Evolutionary conservation across 2,888 invertebrate genomes (phyloP), one percentile per base, ranked within the genome.

Genomic region (Stenolophus ochropezus): DNA sequence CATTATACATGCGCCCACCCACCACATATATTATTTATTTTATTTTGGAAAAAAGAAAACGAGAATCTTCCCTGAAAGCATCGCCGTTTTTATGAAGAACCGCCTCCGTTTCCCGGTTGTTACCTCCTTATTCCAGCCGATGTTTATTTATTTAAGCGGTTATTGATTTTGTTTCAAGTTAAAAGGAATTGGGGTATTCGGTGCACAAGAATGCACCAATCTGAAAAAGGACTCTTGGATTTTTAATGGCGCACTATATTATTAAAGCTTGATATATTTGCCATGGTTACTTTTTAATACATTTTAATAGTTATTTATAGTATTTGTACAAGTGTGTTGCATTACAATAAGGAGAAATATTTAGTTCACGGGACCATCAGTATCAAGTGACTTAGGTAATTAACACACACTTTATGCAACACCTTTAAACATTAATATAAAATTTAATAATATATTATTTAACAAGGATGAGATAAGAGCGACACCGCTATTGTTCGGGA

Each of bases 131-230:
- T 21, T 21, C 21, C 21, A 11, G 6, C 11, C 6, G 18, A 11
- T 56, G 56, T 56, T 56, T 56, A 56, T 56, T 56, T 56, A 56
- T 56, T 56, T 56, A 56, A 56, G 21, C 11, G 56, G 6, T 53
- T 56, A 56, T 56, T 56, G 56, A 56, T 56, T 56, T 56, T 11
- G 8, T 56, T 21, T 20, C 18, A 11, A 11, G 20, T 56, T 21
- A 11, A 21, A 56, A 56, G 56, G 56, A 56, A 56, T 56, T 42
- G 33, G 8, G 33, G 33, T 42, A 42, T 42, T 42, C 11, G 33
- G 8, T 42, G n/a, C n/a, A 42, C 8, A 42, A 11, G 33, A 42
- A 42, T 42, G 33, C 33, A 42, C 1, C 8, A 42, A 42, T 42
- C 33, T 42, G 33, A 11, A 4, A 42, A 42, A 42, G 11, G 33